Conservation (phyloP, 2,113 vertebrate species). For the Enhydra lutris region DNA sequence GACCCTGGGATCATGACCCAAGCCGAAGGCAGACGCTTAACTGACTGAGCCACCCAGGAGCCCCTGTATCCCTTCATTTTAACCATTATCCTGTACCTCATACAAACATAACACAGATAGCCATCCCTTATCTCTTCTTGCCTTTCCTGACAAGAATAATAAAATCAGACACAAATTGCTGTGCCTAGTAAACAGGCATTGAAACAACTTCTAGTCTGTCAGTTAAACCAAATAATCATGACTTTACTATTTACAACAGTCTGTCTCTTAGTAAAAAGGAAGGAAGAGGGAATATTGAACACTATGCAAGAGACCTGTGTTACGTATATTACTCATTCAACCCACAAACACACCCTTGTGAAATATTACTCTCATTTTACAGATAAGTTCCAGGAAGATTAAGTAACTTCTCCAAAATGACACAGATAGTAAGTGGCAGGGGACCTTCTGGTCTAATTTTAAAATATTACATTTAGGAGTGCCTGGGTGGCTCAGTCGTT, state of each 20-base stretch:
- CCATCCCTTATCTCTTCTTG: background rate
- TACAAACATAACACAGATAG: background rate
- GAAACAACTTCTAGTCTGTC: background rate
- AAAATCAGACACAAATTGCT: background rate
- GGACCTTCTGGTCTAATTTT: conserved; percentile 1
- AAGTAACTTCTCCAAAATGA: background rate
- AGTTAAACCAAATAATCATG: background rate
- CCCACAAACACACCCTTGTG: background rate
- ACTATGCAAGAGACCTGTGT: background rate
- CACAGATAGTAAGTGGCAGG: background rate
- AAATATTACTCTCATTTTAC: background rate
- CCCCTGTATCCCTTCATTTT: background rate
- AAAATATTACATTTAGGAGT: background rate
- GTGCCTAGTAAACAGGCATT: background rate
- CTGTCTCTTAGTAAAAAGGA: background rate
- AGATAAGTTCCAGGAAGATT: background rate
- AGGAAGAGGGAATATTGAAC: background rate
- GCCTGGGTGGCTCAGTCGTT: too few species aligned
- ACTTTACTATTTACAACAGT: background rate
- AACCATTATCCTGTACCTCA: background rate
- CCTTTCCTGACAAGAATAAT: background rate
- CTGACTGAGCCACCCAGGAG: too few species aligned
- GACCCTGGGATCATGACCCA: too few species aligned
- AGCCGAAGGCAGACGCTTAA: too few species aligned
- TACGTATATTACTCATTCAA: background rate